phyloP scores from a whole-genome alignment of 2,797 vertebrate species.

The Cyclura pinguis region DNA sequence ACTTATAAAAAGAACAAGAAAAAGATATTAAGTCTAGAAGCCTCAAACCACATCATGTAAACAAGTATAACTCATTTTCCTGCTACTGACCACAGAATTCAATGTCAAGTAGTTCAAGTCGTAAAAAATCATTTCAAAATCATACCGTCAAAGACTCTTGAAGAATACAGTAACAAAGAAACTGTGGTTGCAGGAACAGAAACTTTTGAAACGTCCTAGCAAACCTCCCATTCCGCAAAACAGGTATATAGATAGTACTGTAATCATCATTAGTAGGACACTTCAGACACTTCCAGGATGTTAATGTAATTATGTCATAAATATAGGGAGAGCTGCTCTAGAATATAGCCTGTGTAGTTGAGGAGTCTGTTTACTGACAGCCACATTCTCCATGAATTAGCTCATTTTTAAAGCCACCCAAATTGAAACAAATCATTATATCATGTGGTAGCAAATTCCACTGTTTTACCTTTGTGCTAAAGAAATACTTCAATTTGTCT shows the following conservation, averaged over 20 bases:
- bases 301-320: not conserved
- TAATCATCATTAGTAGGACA: no score
- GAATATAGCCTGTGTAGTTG: not conserved
- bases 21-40: not conserved
- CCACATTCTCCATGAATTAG: not conserved
- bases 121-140: not conserved
- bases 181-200: not conserved
- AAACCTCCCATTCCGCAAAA: not conserved
- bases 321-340: not conserved
- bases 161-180: not conserved
- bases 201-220: not conserved
- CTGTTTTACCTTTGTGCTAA: not conserved
- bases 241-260: not conserved
- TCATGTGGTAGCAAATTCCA: not conserved
- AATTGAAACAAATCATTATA: not conserved
- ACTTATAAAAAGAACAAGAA: not conserved
- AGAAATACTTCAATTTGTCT: not conserved
- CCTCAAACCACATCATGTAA: not conserved
- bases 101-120: not conserved
- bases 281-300: not conserved
- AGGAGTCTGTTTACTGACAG: not conserved
- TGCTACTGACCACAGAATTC: not conserved
- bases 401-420: not conserved
- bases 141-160: not conserved
- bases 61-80: not conserved